Conservation (phyloP, 2,113 vertebrate species). For the Labrus mixtus region DNA sequence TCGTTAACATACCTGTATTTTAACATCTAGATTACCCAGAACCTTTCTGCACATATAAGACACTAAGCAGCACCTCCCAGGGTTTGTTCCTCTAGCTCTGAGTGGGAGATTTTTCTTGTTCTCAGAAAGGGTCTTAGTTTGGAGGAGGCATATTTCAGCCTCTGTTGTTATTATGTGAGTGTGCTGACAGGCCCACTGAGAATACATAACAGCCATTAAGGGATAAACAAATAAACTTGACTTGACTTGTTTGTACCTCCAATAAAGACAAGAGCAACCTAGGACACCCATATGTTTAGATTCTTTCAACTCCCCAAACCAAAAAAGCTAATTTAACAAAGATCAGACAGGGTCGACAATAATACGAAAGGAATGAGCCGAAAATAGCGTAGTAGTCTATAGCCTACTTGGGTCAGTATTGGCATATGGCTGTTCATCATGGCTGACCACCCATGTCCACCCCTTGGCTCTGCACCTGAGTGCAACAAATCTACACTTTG, state of each 20-base stretch:
- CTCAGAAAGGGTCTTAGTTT: slow-evolving; percentile 20
- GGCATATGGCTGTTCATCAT: too few relatives aligned
- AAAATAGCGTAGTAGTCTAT: too few relatives aligned
- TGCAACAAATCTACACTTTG: too few relatives aligned
- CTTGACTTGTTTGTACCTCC: slow-evolving; percentile 32
- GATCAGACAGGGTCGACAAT: not conserved
- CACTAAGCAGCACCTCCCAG: slow-evolving; percentile 8
- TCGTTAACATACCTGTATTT: too few relatives aligned
- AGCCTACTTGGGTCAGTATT: not conserved
- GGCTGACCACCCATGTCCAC: too few relatives aligned
- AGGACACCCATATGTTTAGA: not conserved
- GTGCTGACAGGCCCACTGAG: slow-evolving; percentile 10
- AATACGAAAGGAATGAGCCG: not conserved
- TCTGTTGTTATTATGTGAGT: slow-evolving; percentile 47
- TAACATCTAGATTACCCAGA: not conserved
- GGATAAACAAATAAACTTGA: slow-evolving; percentile 49
- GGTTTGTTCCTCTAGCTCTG: slow-evolving; percentile 5
- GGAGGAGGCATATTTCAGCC: slow-evolving; percentile 20
- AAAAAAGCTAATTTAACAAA: not conserved
- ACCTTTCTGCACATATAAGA: slow-evolving; percentile 12
- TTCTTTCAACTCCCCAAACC: slow-evolving; percentile 4
- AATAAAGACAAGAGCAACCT: not conserved
- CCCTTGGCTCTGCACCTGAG: too few relatives aligned
- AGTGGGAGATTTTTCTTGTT: slow-evolving; percentile 18
- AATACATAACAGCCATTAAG: slow-evolving; percentile 30